Evolutionary conservation across 2,888 invertebrate genomes (phyloP), one percentile per base, ranked within the genome.

Genomic region (Operophtera brumata): DNA sequence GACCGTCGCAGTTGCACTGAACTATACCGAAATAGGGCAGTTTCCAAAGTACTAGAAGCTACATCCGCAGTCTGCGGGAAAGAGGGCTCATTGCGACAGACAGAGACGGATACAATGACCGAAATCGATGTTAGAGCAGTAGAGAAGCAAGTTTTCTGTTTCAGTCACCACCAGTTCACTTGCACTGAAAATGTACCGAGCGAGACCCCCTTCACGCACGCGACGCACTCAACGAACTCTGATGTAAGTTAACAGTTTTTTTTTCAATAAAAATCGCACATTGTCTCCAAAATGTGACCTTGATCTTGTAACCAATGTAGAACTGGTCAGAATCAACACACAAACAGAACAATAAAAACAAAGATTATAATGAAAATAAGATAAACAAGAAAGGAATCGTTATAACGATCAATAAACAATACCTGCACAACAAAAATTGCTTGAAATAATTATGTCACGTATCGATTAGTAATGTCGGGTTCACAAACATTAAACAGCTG

Each of bases 401-500:
- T 7, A 26, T 6, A 30, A 10, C 14, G 36, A 30, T 12, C 8
- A 37, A 30, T 6, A 13, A 41, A 14, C 34, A 28, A 20, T 4
- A n/a, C 20, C 2, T 20, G 2, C 20, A 20, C 20, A 20, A 20
- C 6, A 5, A 46, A 37, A 37, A 30, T 45, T 46, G 37, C 45
- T 51, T 9, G 25, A 50, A 47, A 41, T 42, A 47, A 50, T 84
- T 80, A 78, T 74, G 72, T 78, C 78, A 82, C 63, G 63, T 37
- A 62, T 86, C 87, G 85, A 86, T 86, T 80, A 70, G 71, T 72
- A 70, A 70, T 75, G 73, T 78, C 69, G 72, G 67, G 71, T 79
- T 80, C 81, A 83, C 80, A 86, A 86, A 87, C 84, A 87, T 78
- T 77, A 80, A 88, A 89, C 88, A 89, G 88, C 88, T 89, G 88